These are phyloP conservation scores for Acholoe squamosa DNA, from an alignment of 2,888 invertebrate genomes.

Conservation along the genomic window DNA sequence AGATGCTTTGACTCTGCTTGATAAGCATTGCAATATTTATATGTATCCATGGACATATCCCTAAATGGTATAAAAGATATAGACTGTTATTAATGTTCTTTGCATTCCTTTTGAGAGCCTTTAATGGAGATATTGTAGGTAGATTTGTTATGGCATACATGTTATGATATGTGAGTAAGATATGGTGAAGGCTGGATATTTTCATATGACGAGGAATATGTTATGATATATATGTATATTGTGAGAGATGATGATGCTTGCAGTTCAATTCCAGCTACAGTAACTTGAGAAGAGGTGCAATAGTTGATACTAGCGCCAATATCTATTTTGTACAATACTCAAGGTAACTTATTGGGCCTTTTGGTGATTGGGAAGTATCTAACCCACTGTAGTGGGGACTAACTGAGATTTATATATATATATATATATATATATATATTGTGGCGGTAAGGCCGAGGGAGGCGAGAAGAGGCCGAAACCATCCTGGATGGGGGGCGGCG, in stretches of 20 bases:
- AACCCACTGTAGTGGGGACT: conserved; percentile 10
- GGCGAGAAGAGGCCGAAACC: too few species aligned
- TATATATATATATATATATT: too few species aligned
- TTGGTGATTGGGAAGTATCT: conserved; percentile 43
- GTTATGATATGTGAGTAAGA: background rate
- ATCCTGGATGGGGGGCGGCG: too few species aligned
- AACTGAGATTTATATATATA: background rate
- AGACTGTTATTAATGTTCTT: background rate
- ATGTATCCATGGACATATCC: background rate
- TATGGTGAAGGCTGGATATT: conserved; percentile 23
- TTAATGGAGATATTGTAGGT: background rate
- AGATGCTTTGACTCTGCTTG: background rate
- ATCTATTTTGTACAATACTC: conserved; percentile 61
- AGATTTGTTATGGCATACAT: background rate
- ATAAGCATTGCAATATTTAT: background rate
- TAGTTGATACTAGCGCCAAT: background rate
- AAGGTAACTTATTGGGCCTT: conserved; percentile 54
- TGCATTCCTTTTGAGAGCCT: background rate
- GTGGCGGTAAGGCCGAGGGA: too few species aligned
- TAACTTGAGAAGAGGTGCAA: background rate
- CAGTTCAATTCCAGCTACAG: background rate
- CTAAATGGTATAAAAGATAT: background rate
- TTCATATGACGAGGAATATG: background rate
- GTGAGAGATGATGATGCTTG: background rate
- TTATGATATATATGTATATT: background rate